Base-by-base conservation (phyloP, 2,113 vertebrate genomes). In the Malurus elegans region DNA sequence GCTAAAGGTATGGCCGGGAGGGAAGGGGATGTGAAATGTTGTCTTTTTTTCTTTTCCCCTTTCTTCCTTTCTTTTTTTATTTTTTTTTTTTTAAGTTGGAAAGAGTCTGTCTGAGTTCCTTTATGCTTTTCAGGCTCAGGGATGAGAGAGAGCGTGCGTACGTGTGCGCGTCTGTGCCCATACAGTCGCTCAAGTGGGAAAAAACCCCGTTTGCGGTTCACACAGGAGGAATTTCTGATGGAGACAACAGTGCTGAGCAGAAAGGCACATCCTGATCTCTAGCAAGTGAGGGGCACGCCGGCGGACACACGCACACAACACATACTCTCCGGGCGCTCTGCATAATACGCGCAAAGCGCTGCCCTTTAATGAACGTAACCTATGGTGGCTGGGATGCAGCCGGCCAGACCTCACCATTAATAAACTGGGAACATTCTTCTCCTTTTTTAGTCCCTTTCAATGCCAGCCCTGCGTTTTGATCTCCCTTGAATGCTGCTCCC, bases 401-500 rank as follows among this genome's bases (percentile, higher is more conserved):
- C 79, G 88, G 93, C 95, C 79, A 51, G 58, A 87, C 93, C 79
- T 45, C 10, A 18, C 96, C 91, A 95, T 97, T 97, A 97, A 97
- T 97, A 97, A 97, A 96, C 94, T 79, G 84, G 91, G 93, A 91
- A 91, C 93, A 94, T 97, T 95, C 79, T 95, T 91, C 82, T 93
- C 75, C 67, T 96, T 88, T 38, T 91, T 94, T 81, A 92, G 51
- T 74, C 95, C 76, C 91, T 98, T 98, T 98, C 96, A 97, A 95
- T 66, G 96, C 95, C 96, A 98, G 94, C 79, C 96, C 75, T 56
- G 91, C 3, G 50, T 97, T 98, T 98, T 98, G 98, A 98, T 98
- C 98, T 97, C 95, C 92, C 97, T 96, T 98, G 97, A 98, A 98
- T 98, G 98, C 97, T 96, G 97, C 97, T 96, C 96, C 96, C 97